Base-by-base conservation (phyloP, 2,888 invertebrate genomes). In the Drosophila longiperda region DNA sequence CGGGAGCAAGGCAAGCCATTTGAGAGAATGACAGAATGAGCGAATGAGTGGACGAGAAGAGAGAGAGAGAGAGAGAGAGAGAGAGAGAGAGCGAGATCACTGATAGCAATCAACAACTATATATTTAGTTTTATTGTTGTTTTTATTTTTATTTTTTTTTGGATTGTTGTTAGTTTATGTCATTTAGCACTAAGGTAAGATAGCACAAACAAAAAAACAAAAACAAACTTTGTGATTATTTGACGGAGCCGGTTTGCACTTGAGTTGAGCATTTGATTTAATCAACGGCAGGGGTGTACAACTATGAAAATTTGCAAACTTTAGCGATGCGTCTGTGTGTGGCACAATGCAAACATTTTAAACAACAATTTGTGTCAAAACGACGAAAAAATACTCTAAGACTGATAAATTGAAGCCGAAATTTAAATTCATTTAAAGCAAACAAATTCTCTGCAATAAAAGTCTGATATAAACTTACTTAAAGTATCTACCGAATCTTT, bases 191-290 rank as follows among this genome's bases (percentile, higher is more conserved):
- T 59, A 55, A 65, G 40, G 49, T 65, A 73, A 54, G 49, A 66
- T 49, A 32, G 63, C 72, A 23, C 23, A 8, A 15, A 45, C 7
- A 45, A 38, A 54, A 71, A 66, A 73, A 73, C 67, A 73, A 74
- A 33, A 80, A 55, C 73, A 80, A 76, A 66, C 17, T 32, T 52
- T 82, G 42, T 72, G 72, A 83, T 87, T 83, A 82, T 73, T 85
- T 80, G 82, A 67, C 83, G 42, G 72, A 86, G 88, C 85, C 88
- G 86, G 88, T 89, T 86, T 85, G 86, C 81, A 80, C 72, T 86
- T 86, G 81, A 86, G 76, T 61, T 70, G 65, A 68, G 55, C 71
- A 59, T 76, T 76, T 79, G 76, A 82, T 80, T 85, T 76, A 89
- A 85, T 84, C 83, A 88, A 69, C 63, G 75, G 52, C 67, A 59